Conservation (phyloP, 64 coral and sea anemone species). For the Porites australiensis region DNA sequence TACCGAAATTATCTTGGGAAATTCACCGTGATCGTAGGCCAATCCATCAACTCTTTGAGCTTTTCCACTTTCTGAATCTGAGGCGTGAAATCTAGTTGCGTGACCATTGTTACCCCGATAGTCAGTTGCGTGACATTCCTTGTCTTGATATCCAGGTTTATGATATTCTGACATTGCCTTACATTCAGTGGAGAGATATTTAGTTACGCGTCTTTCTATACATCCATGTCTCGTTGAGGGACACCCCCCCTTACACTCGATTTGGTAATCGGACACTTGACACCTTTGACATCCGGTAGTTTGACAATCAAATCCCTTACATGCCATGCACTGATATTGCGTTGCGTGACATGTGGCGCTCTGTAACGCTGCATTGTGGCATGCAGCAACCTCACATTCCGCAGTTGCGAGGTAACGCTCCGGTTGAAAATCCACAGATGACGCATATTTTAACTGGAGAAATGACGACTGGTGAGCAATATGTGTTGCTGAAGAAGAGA, state of each 20-base stretch:
- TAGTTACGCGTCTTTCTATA: not conserved
- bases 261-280: not conserved
- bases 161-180: no score
- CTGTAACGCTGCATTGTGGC: not conserved
- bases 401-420: not conserved
- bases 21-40: slow-evolving; percentile 50
- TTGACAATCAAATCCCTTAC: not conserved
- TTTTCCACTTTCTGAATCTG: not conserved
- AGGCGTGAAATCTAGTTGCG: not conserved
- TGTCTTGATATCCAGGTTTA: not conserved
- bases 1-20: slow-evolving; percentile 56
- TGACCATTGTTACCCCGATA: not conserved
- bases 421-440: not conserved
- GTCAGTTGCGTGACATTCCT: not conserved
- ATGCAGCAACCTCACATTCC: not conserved
- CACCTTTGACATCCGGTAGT: not conserved
- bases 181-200: not conserved
- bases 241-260: not conserved
- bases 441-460: not conserved
- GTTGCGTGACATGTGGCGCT: no score
- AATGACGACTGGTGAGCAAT: not conserved
- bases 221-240: not conserved
- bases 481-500: not conserved
- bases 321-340: not conserved
- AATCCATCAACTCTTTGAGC: not conserved